Conservation (phyloP, 2,797 vertebrate species). For the Champsocephalus esox region DNA sequence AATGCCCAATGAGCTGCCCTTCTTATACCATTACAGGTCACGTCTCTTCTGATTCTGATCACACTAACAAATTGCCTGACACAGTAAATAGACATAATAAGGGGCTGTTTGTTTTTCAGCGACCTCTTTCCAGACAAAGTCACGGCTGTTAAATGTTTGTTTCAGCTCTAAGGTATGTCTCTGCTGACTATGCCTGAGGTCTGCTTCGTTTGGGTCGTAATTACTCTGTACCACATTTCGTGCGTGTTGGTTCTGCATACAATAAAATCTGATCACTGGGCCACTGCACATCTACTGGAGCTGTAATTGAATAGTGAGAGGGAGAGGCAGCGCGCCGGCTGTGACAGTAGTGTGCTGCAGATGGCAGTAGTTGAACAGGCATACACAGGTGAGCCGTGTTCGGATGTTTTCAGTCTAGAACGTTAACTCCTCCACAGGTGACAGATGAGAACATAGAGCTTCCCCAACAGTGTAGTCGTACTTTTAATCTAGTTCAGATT, state of each 20-base stretch:
- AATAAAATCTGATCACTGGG: slow-evolving; percentile 70
- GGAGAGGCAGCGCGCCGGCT: slow-evolving; percentile 26
- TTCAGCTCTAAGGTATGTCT: slow-evolving; percentile 63
- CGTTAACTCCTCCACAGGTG: slow-evolving; percentile 73
- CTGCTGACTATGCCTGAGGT: slow-evolving; percentile 61
- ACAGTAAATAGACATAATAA: slow-evolving; percentile 73
- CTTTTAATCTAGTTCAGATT: slow-evolving; percentile 82
- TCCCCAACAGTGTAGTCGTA: slow-evolving; percentile 70
- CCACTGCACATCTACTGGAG: slow-evolving; percentile 66
- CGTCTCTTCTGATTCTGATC: slow-evolving; percentile 68
- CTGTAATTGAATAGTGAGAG: slow-evolving; percentile 63
- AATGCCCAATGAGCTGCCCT: slow-evolving; percentile 58
- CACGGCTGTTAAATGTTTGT: slow-evolving; percentile 60
- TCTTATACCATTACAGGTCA: slow-evolving; percentile 66
- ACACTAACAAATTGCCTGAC: slow-evolving; percentile 70
- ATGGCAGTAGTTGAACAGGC: slow-evolving; percentile 84
- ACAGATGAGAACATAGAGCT: slow-evolving; percentile 74
- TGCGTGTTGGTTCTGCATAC: slow-evolving; percentile 76
- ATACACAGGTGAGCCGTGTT: slow-evolving; percentile 35
- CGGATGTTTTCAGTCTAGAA: slow-evolving; percentile 21
- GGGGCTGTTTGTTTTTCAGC: slow-evolving; percentile 61
- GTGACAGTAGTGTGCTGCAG: slow-evolving; percentile 75
- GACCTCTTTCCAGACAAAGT: slow-evolving; percentile 61
- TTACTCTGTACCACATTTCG: slow-evolving; percentile 75
- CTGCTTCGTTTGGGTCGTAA: slow-evolving; percentile 70